phyloP scores from a whole-genome alignment of 2,888 invertebrate species.

The Capitulum mitella region DNA sequence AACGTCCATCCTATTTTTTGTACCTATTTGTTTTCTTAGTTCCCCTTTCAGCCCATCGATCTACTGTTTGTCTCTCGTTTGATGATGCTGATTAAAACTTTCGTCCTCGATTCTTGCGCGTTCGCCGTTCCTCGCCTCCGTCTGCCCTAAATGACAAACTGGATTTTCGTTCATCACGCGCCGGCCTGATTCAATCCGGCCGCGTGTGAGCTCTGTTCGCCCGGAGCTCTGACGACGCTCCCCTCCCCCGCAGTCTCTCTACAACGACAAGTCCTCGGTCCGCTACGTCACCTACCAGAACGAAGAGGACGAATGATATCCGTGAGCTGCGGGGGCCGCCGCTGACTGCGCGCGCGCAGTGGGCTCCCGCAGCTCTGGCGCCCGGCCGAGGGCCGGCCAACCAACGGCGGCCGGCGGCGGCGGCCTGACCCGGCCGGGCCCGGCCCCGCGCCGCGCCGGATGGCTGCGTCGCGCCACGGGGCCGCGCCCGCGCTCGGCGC shows the following conservation, averaged over 20 bases:
- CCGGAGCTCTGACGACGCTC: not conserved
- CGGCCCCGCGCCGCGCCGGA: not conserved
- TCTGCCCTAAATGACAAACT: not conserved
- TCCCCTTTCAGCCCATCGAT: not conserved
- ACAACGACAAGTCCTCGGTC: conserved; percentile 86
- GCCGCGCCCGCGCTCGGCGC: not conserved
- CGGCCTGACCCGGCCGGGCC: not conserved
- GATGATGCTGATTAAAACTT: too few relatives aligned
- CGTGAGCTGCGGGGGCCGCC: not conserved
- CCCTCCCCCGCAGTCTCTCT: conserved; percentile 58
- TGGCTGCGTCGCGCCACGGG: conserved; percentile 15
- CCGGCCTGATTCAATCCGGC: not conserved
- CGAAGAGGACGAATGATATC: conserved; percentile 64
- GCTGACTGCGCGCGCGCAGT: not conserved
- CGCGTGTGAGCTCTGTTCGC: not conserved
- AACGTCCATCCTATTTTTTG: too few relatives aligned
- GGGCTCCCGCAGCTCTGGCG: not conserved
- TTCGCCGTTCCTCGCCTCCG: too few relatives aligned
- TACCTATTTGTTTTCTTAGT: too few relatives aligned
- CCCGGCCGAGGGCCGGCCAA: not conserved
- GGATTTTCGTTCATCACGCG: not conserved
- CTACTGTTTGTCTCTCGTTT: too few relatives aligned
- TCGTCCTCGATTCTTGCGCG: too few relatives aligned
- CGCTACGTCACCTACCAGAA: conserved; percentile 92
- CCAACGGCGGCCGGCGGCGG: not conserved